Evolutionary conservation across 2,113 vertebrate species (phyloP), one percentile per base, ranked within the genome.

Genomic region (Vulpes vulpes): DNA sequence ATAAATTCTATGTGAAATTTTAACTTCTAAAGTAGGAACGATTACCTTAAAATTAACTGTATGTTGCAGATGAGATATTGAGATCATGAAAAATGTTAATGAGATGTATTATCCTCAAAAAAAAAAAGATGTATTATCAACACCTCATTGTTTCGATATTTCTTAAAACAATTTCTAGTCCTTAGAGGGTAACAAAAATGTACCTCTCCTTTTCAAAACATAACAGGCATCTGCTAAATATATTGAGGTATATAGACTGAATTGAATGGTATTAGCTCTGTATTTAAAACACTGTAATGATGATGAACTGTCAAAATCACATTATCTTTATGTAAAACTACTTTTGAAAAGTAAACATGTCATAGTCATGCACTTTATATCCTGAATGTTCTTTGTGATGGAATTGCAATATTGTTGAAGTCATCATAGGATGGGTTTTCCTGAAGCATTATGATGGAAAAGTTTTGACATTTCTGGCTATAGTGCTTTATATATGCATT

Each of bases 151-250:
- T 35, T 69, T 95, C 65, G 30, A 32, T 78, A 64, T 88, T 91
- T 79, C 15, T 86, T 69, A 51, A 86, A 91, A 73, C 51, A 79
- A 65, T 53, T 90, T 96, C 3, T 90, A 76, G 35, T 87, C 35
- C 65, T 1, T 82, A 38, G 55, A 65, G 20, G n/a, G 10, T 62
- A 86, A 74, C 81, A 43, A 74, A 91, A 93, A 62, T 97, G 94
- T 97, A 65, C 12, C 6, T 98, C 81, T 98, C 95, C 94, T 98
- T 94, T 71, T 30, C 59, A 88, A 93, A 97, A 27, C 30, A 62
- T 43, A 69, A 32, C 12, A 15, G 17, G 59, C 3, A 19, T 96
- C 49, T 86, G 14, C 93, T 64, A 25, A 80, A 43, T 93, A 17
- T 94, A 69, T 90, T 92, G 12, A 69, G 17, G 12, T 62, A 12